phyloP scores from a whole-genome alignment of 2,797 vertebrate genomes.

The Phataginus tricuspis region DNA sequence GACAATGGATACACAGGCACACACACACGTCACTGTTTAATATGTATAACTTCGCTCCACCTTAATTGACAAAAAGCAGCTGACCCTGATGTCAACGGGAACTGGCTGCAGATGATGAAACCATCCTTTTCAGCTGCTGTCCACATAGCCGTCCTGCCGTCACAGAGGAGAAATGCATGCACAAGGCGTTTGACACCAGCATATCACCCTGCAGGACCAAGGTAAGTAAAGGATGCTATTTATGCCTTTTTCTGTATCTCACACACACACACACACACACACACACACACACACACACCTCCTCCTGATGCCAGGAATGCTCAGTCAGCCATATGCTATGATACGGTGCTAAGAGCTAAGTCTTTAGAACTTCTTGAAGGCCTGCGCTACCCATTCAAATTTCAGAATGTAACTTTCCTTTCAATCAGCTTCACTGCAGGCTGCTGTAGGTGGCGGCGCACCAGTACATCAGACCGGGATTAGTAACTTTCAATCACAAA shows the following conservation, averaged over 20 bases:
- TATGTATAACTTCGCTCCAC: not conserved
- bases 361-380: not conserved
- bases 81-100: not conserved
- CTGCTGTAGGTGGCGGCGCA: not conserved
- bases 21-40: not conserved
- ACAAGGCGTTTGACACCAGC: not conserved
- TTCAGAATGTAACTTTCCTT: not conserved
- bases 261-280: too few species aligned
- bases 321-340: not conserved
- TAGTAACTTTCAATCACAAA: not conserved
- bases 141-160: not conserved
- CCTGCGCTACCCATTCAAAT: not conserved
- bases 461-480: not conserved
- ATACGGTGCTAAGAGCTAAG: not conserved
- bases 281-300: too few species aligned
- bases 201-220: fast-evolving
- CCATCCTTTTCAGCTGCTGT: not conserved
- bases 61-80: not conserved
- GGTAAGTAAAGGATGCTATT: not conserved
- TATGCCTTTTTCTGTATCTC: not conserved
- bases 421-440: not conserved
- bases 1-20: not conserved
- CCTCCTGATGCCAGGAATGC: not conserved
- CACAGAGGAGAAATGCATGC: not conserved
- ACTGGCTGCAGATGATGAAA: not conserved